These are phyloP conservation scores for Spialia ferax DNA, from an alignment of 2,888 invertebrate species.

Conservation along the genomic window DNA sequence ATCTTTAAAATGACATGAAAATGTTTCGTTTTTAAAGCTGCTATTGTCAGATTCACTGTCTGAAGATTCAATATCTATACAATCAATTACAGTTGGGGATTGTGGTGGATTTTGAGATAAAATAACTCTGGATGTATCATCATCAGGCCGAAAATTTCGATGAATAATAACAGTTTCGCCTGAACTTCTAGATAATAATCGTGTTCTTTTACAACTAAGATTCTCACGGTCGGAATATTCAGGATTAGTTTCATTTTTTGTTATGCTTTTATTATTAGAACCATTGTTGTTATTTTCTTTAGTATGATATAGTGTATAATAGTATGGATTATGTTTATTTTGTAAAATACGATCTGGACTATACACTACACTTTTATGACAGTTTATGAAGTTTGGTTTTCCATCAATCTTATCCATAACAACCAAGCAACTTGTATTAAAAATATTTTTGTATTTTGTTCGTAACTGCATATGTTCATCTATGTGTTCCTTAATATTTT, in stretches of 20 bases:
- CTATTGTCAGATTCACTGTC: constrained; percentile 55
- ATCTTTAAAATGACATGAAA: constrained; percentile 41
- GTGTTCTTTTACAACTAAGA: constrained; percentile 47
- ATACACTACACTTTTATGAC: constrained; percentile 57
- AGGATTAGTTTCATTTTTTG: constrained; percentile 44
- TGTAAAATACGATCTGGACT: constrained; percentile 58
- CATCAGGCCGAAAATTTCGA: constrained; percentile 30
- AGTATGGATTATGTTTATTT: constrained; percentile 52
- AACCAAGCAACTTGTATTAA: constrained; percentile 59
- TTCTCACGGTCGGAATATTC: constrained; percentile 50
- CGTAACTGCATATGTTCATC: constrained; percentile 45
- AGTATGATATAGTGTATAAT: constrained; percentile 56
- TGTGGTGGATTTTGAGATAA: neutral
- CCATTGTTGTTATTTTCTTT: constrained; percentile 8
- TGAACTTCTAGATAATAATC: constrained; percentile 57
- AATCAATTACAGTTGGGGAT: constrained; percentile 51
- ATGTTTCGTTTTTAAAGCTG: constrained; percentile 40
- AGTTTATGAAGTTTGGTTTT: constrained; percentile 63
- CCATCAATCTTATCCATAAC: constrained; percentile 60
- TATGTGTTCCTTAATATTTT: constrained; percentile 48
- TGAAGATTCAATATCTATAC: constrained; percentile 67
- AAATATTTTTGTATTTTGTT: constrained; percentile 52
- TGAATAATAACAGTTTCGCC: constrained; percentile 54
- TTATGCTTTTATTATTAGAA: constrained; percentile 18
- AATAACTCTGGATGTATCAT: constrained; percentile 2